A percentile compares a stretch with the other conserved stretches of the same genome.
These are phyloP conservation scores for Pyrocephalus nanus DNA, from an alignment of 2,797 vertebrate genomes.

Conservation along the genomic window DNA sequence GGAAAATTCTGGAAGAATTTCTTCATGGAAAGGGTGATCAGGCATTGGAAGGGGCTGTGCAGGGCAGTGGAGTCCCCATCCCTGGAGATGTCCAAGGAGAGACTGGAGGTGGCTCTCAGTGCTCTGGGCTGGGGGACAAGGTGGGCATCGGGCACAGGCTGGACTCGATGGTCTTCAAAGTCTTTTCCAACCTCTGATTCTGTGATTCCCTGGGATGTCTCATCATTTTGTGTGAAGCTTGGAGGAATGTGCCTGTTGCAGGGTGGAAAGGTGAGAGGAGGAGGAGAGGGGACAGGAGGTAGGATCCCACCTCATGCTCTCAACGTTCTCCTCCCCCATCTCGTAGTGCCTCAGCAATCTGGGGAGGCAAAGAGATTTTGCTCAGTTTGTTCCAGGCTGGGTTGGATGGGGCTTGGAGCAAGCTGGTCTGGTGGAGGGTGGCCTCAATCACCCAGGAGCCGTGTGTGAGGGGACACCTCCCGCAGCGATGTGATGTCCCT, in stretches of 20 bases:
- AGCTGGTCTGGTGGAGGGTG: rapidly evolving
- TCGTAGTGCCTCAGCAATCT: rapidly evolving
- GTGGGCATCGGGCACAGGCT: rapidly evolving
- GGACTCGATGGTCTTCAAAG: rapidly evolving
- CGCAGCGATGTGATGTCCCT: rapidly evolving
- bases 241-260: background rate
- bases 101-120: background rate
- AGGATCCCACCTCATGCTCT: background rate
- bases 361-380: background rate
- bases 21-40: background rate
- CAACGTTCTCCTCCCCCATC: background rate
- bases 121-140: background rate
- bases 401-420: background rate
- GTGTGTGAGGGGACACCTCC: background rate
- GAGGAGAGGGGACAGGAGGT: background rate
- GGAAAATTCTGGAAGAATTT: background rate
- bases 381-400: background rate
- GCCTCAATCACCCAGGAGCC: background rate
- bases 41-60: background rate
- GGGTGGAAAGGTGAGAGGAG: background rate
- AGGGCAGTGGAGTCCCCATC: rapidly evolving
- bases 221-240: rapidly evolving
- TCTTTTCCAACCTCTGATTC: background rate
- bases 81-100: background rate
- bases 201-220: background rate